phyloP scores from a whole-genome alignment of 2,888 invertebrate genomes.

The Altica lythri region DNA sequence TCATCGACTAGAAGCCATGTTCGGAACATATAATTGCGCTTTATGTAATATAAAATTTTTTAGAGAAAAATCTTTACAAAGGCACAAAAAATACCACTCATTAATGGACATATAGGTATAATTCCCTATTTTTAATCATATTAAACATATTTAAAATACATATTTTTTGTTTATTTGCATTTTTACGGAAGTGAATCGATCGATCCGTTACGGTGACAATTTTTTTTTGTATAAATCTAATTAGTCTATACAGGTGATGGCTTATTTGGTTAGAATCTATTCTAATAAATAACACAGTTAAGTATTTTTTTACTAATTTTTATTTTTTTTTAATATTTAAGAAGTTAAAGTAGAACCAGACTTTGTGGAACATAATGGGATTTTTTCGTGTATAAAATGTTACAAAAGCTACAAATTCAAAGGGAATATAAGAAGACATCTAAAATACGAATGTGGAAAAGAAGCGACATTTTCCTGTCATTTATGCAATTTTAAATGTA shows the following conservation, averaged over 20 bases:
- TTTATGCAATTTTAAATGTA: conserved; percentile 67
- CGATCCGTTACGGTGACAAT: no score
- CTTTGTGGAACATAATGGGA: conserved; percentile 42
- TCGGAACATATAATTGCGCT: conserved; percentile 5
- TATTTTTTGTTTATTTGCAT: not conserved
- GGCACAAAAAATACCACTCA: conserved; percentile 16
- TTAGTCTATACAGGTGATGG: no score
- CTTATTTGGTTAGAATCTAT: no score
- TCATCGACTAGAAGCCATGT: conserved; percentile 1
- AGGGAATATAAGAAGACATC: conserved; percentile 60
- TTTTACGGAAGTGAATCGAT: no score
- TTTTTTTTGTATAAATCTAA: not conserved
- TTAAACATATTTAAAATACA: conserved; percentile 17
- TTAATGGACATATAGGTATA: conserved; percentile 7
- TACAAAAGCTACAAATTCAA: conserved; percentile 47
- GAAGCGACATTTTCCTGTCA: conserved; percentile 68
- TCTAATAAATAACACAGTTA: no score
- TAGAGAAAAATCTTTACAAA: conserved; percentile 11
- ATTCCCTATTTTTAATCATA: not conserved
- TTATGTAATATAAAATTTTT: conserved; percentile 16
- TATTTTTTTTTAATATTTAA: conserved; percentile 10
- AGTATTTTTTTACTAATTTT: no score
- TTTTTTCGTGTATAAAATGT: conserved; percentile 43
- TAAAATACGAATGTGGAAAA: conserved; percentile 73
- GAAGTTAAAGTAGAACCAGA: conserved; percentile 29